Evolutionary conservation across 2,888 invertebrate genomes (phyloP).

Genomic region (Opisthograptis luteolata): DNA sequence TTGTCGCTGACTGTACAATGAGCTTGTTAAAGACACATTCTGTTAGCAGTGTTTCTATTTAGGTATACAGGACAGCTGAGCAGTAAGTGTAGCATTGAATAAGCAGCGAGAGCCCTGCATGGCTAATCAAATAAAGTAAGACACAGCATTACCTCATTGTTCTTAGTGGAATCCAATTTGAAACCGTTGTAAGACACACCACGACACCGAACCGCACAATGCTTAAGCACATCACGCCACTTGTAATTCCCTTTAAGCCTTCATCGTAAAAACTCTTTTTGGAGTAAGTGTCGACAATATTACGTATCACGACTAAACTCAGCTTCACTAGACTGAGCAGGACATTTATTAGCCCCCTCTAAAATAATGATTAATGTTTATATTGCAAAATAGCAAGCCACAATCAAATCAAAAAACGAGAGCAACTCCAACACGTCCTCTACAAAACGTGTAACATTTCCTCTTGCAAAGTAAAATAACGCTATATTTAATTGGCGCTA

Average conservation of each 20-base stretch:
- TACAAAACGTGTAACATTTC: slow-evolving; percentile 43
- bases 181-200: slow-evolving; percentile 45
- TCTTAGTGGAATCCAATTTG: slow-evolving; percentile 75
- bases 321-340: slow-evolving; percentile 4
- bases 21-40: too few species aligned
- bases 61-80: too few species aligned
- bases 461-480: slow-evolving; percentile 32
- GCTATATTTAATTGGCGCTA: slow-evolving; percentile 43
- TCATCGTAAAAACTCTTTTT: slow-evolving; percentile 32
- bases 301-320: not conserved
- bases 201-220: slow-evolving; percentile 48
- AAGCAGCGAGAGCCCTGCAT: not conserved
- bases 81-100: too few species aligned
- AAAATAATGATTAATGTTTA: too few species aligned
- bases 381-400: too few species aligned
- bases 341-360: slow-evolving; percentile 11
- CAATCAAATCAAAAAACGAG: not conserved
- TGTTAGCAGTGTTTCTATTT: too few species aligned
- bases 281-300: slow-evolving; percentile 5
- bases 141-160: slow-evolving; percentile 65
- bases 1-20: too few species aligned
- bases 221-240: slow-evolving; percentile 44
- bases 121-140: slow-evolving; percentile 21
- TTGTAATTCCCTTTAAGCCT: slow-evolving; percentile 35
- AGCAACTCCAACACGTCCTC: slow-evolving; percentile 18